phyloP scores from a whole-genome alignment of 2,113 vertebrate species.

The Macquaria ambigua region DNA sequence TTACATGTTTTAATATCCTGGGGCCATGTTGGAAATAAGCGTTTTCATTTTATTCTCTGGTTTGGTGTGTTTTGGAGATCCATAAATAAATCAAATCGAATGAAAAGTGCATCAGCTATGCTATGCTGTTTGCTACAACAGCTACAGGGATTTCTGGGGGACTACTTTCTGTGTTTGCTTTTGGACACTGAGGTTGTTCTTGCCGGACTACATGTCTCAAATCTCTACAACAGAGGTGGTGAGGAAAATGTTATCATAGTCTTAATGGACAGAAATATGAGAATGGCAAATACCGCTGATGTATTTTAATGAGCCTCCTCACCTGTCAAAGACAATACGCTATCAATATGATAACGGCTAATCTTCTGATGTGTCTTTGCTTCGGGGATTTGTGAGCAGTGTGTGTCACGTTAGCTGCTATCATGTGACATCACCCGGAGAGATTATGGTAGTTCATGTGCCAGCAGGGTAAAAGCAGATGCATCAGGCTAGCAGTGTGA shows the following conservation, averaged over 20 bases:
- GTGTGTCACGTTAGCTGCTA: slow-evolving; percentile 25
- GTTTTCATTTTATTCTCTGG: neutral
- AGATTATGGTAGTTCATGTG: slow-evolving; percentile 52
- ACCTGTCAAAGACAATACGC: slow-evolving; percentile 36
- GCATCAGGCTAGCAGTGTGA: slow-evolving; percentile 60
- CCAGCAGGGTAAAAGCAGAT: slow-evolving; percentile 62
- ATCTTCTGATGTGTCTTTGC: slow-evolving; percentile 5
- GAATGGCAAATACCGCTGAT: neutral
- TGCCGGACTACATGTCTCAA: neutral
- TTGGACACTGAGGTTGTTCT: neutral
- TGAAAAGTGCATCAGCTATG: neutral
- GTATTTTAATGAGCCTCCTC: neutral
- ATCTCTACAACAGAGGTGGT: neutral
- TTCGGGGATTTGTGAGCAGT: slow-evolving; percentile 18
- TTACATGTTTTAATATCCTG: neutral
- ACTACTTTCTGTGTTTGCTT: neutral
- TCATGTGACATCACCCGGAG: slow-evolving; percentile 36
- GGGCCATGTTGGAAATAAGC: neutral
- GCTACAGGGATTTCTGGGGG: neutral
- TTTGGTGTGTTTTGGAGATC: neutral
- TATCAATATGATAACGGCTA: slow-evolving; percentile 37
- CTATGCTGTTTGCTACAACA: neutral
- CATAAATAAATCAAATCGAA: neutral
- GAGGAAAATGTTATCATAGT: neutral
- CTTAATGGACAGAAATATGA: neutral